Evolutionary conservation across 2,113 vertebrate species (phyloP).

Genomic region (Semicossyphus pulcher): DNA sequence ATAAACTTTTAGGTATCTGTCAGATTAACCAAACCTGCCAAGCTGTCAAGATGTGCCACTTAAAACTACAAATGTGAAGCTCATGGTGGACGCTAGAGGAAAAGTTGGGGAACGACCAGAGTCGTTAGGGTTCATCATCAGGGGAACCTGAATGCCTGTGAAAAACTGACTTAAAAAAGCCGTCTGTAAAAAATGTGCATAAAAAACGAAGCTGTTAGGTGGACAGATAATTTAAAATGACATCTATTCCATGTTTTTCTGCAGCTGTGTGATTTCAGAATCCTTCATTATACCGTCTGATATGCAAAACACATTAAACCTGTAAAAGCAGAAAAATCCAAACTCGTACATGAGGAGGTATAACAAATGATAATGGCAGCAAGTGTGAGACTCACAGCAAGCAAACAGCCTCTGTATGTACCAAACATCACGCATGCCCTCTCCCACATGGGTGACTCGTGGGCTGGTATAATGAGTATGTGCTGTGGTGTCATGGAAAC

Average conservation of each 20-base stretch:
- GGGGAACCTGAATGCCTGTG: no score
- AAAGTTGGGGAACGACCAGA: no score
- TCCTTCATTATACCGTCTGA: background rate
- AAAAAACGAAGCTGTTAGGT: no score
- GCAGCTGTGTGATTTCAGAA: background rate
- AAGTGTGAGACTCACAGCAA: background rate
- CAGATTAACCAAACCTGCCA: no score
- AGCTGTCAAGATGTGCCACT: no score
- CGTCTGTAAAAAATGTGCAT: no score
- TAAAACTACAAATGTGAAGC: no score
- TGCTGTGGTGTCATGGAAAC: slow-evolving; percentile 41
- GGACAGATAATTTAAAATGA: background rate
- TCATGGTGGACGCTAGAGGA: no score
- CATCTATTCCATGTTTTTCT: background rate
- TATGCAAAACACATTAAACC: background rate
- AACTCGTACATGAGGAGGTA: background rate
- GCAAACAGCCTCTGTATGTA: background rate
- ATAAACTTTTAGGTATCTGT: no score
- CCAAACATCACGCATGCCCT: slow-evolving; percentile 22
- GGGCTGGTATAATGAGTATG: slow-evolving; percentile 29
- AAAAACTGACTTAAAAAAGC: no score
- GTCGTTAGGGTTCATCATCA: no score
- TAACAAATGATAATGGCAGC: background rate
- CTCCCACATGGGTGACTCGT: background rate
- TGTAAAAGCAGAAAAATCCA: slow-evolving; percentile 7